These are phyloP conservation scores for Cetoscarus ocellatus DNA, from an alignment of 2,797 vertebrate genomes.

Conservation along the genomic window DNA sequence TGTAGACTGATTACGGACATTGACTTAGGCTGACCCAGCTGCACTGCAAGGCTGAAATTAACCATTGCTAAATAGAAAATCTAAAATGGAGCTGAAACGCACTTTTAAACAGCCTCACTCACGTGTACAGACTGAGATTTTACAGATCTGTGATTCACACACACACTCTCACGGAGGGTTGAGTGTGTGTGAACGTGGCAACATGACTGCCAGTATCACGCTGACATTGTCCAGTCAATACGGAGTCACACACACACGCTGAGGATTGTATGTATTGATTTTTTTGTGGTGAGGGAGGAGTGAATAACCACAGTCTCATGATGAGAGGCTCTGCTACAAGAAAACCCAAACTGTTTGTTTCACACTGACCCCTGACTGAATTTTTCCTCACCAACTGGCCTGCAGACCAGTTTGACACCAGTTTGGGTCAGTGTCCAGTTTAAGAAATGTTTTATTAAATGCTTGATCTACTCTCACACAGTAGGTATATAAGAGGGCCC, in stretches of 20 bases:
- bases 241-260: constrained; percentile 32
- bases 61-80: no score
- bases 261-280: constrained; percentile 65
- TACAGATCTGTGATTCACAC: constrained; percentile 1
- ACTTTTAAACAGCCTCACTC: background rate
- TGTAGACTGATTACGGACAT: no score
- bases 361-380: constrained; percentile 17
- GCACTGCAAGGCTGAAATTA: no score
- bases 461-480: background rate
- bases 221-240: constrained; percentile 72
- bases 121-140: background rate
- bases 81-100: background rate
- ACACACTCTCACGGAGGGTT: background rate
- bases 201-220: constrained; percentile 63
- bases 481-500: no score
- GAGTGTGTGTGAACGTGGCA: constrained; percentile 57
- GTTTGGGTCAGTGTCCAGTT: background rate
- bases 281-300: constrained; percentile 53
- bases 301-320: constrained; percentile 63
- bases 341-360: constrained; percentile 15
- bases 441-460: background rate
- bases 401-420: constrained; percentile 5
- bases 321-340: constrained; percentile 45
- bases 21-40: no score
- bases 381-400: constrained; percentile 11